These are phyloP conservation scores for Battus philenor DNA, from an alignment of 1,140 invertebrate genomes.

Conservation along the genomic window DNA sequence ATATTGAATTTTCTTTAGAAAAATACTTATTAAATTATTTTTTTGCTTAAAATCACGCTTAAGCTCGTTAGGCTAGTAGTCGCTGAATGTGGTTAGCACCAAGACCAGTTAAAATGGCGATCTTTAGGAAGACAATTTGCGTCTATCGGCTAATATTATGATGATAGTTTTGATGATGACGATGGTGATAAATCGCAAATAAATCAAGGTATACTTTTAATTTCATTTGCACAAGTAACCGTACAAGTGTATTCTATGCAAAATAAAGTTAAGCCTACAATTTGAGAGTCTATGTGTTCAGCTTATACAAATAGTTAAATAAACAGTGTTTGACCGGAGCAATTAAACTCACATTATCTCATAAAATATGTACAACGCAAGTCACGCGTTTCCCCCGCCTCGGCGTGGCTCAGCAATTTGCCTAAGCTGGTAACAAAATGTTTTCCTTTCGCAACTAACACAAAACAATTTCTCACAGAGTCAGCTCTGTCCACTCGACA, in stretches of 20 bases:
- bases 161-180: too few relatives aligned
- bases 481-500: constrained; percentile 37
- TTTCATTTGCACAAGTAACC: neutral
- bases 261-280: constrained; percentile 1
- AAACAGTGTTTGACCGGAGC: constrained; percentile 19
- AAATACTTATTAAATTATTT: too few relatives aligned
- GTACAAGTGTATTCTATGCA: neutral
- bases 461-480: constrained; percentile 48
- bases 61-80: too few relatives aligned
- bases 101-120: too few relatives aligned
- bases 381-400: constrained; percentile 23
- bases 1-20: too few relatives aligned
- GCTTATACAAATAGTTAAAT: constrained; percentile 3
- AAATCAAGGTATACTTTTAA: too few relatives aligned
- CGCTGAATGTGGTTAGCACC: too few relatives aligned
- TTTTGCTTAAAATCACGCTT: too few relatives aligned
- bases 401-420: constrained; percentile 50
- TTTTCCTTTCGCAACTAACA: constrained; percentile 58
- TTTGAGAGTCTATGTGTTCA: neutral
- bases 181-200: too few relatives aligned
- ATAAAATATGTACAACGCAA: constrained; percentile 51
- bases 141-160: too few relatives aligned
- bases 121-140: neutral
- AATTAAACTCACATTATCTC: constrained; percentile 64
- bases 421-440: constrained; percentile 63